Conservation (phyloP, 1,140 invertebrate genomes). For the Bombus consobrinus region DNA sequence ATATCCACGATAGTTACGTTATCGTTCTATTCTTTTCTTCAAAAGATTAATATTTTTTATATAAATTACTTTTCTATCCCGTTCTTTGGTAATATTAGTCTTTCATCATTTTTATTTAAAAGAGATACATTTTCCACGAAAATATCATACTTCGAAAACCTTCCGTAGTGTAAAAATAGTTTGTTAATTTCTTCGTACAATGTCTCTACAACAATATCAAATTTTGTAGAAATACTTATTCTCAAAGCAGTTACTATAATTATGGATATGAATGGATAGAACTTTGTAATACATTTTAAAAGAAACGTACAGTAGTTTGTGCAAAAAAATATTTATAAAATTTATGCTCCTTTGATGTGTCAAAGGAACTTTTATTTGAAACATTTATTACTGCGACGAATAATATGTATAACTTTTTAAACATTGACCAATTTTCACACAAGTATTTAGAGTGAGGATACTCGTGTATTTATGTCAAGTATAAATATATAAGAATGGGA, state of each 20-base stretch:
- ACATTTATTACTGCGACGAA: neutral
- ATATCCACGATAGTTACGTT: no score
- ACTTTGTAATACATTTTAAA: neutral
- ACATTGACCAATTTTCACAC: neutral
- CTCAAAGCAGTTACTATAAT: neutral
- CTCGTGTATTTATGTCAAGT: neutral
- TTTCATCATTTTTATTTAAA: no score
- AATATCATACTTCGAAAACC: no score
- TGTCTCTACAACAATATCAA: neutral
- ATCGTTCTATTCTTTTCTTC: no score
- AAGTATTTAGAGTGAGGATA: no score
- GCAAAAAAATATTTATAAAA: neutral
- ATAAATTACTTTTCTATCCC: no score
- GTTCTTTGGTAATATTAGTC: no score
- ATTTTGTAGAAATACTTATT: neutral
- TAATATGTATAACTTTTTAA: neutral
- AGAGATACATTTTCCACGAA: no score
- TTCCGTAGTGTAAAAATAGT: no score
- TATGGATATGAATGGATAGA: neutral
- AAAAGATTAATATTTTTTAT: no score
- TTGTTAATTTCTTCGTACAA: neutral
- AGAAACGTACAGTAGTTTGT: neutral
- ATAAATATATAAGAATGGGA: neutral
- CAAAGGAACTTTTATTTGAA: neutral
- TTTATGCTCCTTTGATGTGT: neutral